These are phyloP conservation scores for Brachionichthys hirsutus DNA, from an alignment of 2,113 vertebrate species.

Conservation along the genomic window DNA sequence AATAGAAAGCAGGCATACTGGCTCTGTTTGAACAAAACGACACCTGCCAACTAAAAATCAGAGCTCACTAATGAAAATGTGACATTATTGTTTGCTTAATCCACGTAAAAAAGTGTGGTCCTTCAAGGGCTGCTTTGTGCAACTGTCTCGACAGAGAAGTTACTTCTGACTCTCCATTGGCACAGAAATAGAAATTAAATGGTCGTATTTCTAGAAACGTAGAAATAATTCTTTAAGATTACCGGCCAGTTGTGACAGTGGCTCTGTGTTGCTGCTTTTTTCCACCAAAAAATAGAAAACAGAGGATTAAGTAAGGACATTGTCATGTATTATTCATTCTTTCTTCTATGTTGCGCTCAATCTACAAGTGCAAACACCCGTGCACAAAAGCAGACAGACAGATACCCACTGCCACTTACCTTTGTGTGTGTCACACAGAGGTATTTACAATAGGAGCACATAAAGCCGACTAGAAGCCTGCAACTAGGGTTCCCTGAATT, in stretches of 20 bases:
- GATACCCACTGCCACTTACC: slow-evolving; percentile 39
- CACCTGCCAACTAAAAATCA: no score
- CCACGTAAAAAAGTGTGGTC: no score
- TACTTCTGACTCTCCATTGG: no score
- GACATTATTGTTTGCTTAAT: no score
- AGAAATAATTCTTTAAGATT: slow-evolving; percentile 8
- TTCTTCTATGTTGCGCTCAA: slow-evolving; percentile 45
- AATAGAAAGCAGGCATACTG: background rate
- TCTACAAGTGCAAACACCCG: slow-evolving; percentile 42
- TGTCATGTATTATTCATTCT: slow-evolving; percentile 61
- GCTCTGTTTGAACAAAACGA: no score
- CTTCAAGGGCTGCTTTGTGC: no score
- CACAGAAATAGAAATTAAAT: background rate
- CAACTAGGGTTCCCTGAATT: slow-evolving; percentile 33
- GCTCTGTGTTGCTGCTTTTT: slow-evolving; percentile 6
- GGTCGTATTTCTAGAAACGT: background rate
- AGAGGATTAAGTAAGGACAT: no score
- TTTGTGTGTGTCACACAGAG: slow-evolving; percentile 56
- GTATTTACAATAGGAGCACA: slow-evolving; percentile 53
- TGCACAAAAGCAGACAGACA: slow-evolving; percentile 48
- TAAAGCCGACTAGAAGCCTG: slow-evolving; percentile 21
- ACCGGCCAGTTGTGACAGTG: background rate
- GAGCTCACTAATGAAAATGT: no score
- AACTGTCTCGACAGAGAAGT: no score
- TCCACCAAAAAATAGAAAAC: slow-evolving; percentile 21